Percentiles rank a stretch among this genome's conserved stretches.
These are phyloP conservation scores for Phylloscopus collybita DNA, from an alignment of 2,797 vertebrate species.

Conservation along the genomic window DNA sequence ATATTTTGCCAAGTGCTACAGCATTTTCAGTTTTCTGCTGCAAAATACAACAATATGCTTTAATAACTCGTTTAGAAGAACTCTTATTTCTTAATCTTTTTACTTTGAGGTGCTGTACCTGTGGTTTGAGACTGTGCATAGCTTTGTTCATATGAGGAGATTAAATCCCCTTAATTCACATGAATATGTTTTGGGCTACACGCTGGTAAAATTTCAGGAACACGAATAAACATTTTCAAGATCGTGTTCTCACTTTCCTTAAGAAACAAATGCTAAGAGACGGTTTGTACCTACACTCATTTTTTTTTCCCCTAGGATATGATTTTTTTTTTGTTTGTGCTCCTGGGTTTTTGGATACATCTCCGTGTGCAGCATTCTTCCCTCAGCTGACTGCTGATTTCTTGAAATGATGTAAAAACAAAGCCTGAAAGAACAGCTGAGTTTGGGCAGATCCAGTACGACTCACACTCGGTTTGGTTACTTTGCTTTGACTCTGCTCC, in stretches of 20 bases:
- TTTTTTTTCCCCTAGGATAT: neutral
- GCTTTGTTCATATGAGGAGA: neutral
- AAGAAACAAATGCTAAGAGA: neutral
- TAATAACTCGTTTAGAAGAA: neutral
- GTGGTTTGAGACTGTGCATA: neutral
- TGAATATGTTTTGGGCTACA: neutral
- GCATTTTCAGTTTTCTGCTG: neutral
- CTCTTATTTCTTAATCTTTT: neutral
- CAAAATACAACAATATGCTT: neutral
- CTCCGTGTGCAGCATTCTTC: neutral
- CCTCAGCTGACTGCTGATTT: neutral
- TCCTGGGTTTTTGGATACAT: neutral
- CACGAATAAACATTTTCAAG: neutral
- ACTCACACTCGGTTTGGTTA: neutral
- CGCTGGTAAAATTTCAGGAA: neutral
- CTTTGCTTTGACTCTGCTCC: neutral
- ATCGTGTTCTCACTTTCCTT: neutral
- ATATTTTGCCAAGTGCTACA: neutral
- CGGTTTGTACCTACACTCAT: neutral
- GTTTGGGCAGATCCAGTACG: neutral
- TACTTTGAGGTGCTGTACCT: neutral
- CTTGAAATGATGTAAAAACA: neutral
- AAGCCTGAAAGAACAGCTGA: neutral
- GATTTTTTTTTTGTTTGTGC: neutral
- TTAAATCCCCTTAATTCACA: neutral